Evolutionary conservation across 2,113 vertebrate species (phyloP), one percentile per base, ranked within the genome.

Genomic region (Isurus oxyrinchus): DNA sequence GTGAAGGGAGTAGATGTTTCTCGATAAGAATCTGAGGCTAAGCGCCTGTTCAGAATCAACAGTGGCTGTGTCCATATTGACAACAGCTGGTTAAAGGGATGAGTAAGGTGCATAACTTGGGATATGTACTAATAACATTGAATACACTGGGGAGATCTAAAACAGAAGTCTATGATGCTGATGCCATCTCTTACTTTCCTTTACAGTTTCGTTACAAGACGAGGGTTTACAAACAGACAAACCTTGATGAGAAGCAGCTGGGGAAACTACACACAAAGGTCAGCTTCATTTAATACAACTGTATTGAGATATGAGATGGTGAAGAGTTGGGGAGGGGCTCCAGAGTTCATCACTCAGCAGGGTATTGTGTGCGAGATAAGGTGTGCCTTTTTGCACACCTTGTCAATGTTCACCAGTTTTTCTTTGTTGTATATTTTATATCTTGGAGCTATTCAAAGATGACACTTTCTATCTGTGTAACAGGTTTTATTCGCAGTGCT

Each of bases 191-290:
- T 21, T 44, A 1, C 5, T 49, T 6, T 11, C 35, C 67, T 14
- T 67, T 59, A 96, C 96, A 99, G 99, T 99, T 99, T 97, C 98
- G 99, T 25, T 99, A 99, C 97, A 99, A 99, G 98, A 99, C 98
- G 96, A 98, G 99, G 96, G 99, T 99, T 84, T 99, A 99, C 98
- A 99, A 98, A 88, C 99, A 99, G 98, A 98, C 98, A 87, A 99
- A 99, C 96, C 98, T 99, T 93, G 99, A 99, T 97, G 99, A 99
- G 97, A 99, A 99, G 96, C 99, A 99, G 96, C 97, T 99, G 98
- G 99, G 99, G 97, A 99, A 99, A 97, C 97, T 99, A 96, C 99
- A 99, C 97, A 99, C 99, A 0, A 99, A 99, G 99, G 99, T 99
- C 97, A 97, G 40, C 53, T 10, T 11, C 21, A 55, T 81, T 40